These are phyloP conservation scores for Gymnocephalus cernua DNA, from an alignment of 2,113 vertebrate species.

Conservation along the genomic window DNA sequence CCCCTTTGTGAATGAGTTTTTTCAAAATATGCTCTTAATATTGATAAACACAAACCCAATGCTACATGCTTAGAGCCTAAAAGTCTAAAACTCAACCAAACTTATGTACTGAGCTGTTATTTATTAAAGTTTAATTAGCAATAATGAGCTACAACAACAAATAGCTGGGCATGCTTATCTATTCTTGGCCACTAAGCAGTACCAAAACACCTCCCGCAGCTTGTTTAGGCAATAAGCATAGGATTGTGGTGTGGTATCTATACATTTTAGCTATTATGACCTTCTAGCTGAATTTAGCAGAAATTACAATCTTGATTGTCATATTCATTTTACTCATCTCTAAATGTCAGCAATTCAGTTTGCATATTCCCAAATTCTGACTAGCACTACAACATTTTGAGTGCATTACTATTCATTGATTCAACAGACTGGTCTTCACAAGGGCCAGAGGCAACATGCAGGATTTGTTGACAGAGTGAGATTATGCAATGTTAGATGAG, in stretches of 20 bases:
- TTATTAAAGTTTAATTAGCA: not conserved
- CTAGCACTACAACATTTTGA: not conserved
- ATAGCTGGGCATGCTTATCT: not conserved
- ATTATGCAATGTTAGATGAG: conserved; percentile 60
- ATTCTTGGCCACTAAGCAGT: no score
- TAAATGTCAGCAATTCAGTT: not conserved
- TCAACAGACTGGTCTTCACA: not conserved
- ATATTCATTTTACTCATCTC: not conserved
- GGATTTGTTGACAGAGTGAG: conserved; percentile 41
- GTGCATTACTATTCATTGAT: not conserved
- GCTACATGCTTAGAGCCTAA: not conserved
- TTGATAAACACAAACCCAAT: not conserved
- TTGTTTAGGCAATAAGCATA: no score
- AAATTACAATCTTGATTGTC: not conserved
- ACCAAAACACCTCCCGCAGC: no score
- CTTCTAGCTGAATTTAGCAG: not conserved
- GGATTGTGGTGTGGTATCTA: not conserved
- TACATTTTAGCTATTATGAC: not conserved
- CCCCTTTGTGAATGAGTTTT: not conserved
- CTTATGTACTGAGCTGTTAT: not conserved
- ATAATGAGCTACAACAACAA: not conserved
- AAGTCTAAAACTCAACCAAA: no score
- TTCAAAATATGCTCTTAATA: not conserved
- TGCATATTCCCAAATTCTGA: not conserved
- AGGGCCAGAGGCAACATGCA: conserved; percentile 4